Evolutionary conservation across 2,888 invertebrate species (phyloP).

Genomic region (Phyllotreta cruciferae): DNA sequence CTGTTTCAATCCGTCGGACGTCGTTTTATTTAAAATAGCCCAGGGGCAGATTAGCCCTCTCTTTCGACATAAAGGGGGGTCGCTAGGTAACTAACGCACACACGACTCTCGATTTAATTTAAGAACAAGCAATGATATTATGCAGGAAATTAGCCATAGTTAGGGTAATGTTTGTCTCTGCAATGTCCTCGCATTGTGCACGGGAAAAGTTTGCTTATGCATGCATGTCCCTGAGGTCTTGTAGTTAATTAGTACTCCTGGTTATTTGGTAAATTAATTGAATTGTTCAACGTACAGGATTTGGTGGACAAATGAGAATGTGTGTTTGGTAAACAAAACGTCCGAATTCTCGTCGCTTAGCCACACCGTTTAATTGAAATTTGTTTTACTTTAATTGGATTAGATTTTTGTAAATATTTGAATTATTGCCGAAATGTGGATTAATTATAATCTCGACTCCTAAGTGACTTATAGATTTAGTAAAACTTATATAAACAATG

Average conservation of each 20-base stretch:
- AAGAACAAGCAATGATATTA: constrained; percentile 2
- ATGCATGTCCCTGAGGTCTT: constrained; percentile 11
- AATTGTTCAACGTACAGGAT: constrained; percentile 17
- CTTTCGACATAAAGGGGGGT: constrained; percentile 31
- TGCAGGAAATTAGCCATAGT: constrained; percentile 19
- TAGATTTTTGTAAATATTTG: too few relatives aligned
- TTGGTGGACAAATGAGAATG: background rate
- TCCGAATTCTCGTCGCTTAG: background rate
- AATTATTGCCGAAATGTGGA: too few relatives aligned
- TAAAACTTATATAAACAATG: too few relatives aligned
- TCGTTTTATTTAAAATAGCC: constrained; percentile 29
- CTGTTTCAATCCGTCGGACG: constrained; percentile 18
- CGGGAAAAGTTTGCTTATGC: constrained; percentile 21
- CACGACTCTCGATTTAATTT: constrained; percentile 21
- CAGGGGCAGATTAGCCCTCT: constrained; percentile 29
- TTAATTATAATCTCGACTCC: too few relatives aligned
- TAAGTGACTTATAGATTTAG: too few relatives aligned
- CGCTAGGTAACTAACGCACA: constrained; percentile 20
- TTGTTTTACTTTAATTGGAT: too few relatives aligned
- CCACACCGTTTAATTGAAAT: too few relatives aligned
- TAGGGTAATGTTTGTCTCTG: constrained; percentile 27
- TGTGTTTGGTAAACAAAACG: background rate
- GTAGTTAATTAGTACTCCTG: constrained; percentile 21
- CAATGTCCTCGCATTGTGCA: constrained; percentile 15
- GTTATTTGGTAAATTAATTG: constrained; percentile 20